These are phyloP conservation scores for Crioceris asparagi DNA, from an alignment of 2,888 invertebrate genomes.

Conservation along the genomic window DNA sequence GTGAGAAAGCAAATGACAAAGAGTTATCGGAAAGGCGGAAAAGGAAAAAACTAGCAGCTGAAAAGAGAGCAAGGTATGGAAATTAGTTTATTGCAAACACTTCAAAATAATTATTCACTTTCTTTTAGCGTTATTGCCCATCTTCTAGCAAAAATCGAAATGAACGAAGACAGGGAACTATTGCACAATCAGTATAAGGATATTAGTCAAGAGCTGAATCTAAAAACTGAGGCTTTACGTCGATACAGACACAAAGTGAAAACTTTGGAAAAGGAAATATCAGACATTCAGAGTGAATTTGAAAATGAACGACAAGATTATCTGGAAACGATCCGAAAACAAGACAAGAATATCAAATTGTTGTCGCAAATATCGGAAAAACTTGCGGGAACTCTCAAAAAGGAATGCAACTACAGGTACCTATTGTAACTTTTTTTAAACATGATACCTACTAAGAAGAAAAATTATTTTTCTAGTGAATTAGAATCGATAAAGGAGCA, in stretches of 20 bases:
- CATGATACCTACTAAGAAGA: no score
- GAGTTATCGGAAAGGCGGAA: constrained; percentile 58
- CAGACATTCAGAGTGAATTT: constrained; percentile 71
- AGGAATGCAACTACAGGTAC: constrained; percentile 63
- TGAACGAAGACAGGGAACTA: constrained; percentile 57
- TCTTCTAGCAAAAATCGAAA: constrained; percentile 48
- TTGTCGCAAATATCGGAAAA: constrained; percentile 53
- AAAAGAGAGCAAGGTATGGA: constrained; percentile 42
- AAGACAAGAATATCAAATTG: constrained; percentile 59
- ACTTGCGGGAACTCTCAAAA: constrained; percentile 56
- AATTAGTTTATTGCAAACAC: constrained; percentile 2
- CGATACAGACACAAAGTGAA: constrained; percentile 55
- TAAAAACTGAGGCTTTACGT: constrained; percentile 56
- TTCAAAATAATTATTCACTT: not conserved
- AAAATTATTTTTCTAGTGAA: constrained; percentile 41
- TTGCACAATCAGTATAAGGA: constrained; percentile 66
- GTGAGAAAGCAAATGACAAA: constrained; percentile 61
- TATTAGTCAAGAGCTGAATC: constrained; percentile 66
- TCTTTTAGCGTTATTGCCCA: constrained; percentile 44
- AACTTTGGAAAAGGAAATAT: constrained; percentile 58
- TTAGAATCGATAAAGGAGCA: constrained; percentile 56
- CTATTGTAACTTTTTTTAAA: constrained; percentile 5
- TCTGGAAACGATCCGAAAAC: constrained; percentile 65
- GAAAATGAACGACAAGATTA: constrained; percentile 74
- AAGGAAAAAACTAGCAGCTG: constrained; percentile 58